Percentiles rank a stretch among this genome's conserved stretches.
Evolutionary conservation across 2,113 vertebrate species (phyloP).

Genomic region (rat (Rattus norvegicus)): DNA sequence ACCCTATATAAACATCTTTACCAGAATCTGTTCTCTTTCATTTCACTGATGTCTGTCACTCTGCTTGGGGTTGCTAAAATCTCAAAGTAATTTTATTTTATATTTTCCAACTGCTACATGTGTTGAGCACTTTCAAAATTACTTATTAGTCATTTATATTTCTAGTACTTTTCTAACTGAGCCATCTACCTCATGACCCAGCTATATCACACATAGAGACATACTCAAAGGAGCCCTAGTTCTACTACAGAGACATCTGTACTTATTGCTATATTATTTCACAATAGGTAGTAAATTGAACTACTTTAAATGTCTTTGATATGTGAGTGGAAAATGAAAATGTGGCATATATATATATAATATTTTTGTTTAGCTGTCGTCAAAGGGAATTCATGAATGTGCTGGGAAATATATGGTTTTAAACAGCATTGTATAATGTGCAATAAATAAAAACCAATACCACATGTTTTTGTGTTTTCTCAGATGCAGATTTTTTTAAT

Average conservation of each 20-base stretch:
- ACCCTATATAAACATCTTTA: neutral
- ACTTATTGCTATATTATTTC: neutral
- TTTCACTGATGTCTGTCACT: neutral
- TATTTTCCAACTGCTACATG: neutral
- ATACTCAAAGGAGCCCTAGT: too few relatives aligned
- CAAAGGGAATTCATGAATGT: neutral
- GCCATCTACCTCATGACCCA: neutral
- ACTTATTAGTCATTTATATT: neutral
- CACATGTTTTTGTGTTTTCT: neutral
- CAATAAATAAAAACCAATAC: neutral
- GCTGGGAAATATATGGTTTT: neutral
- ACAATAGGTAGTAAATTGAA: neutral
- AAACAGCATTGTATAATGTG: neutral
- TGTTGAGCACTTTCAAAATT: neutral
- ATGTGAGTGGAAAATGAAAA: neutral
- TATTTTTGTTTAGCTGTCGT: neutral
- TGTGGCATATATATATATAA: neutral
- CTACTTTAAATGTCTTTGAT: neutral
- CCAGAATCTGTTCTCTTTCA: neutral
- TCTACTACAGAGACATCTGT: neutral
- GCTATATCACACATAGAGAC: too few relatives aligned
- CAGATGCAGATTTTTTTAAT: too few relatives aligned
- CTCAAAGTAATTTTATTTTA: neutral
- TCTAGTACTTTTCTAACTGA: too few relatives aligned
- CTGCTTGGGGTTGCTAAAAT: neutral